Evolutionary conservation across 37 sponge, comb jelly and placozoan genomes (phyloP).

Genomic region (Haliclona indistincta): DNA sequence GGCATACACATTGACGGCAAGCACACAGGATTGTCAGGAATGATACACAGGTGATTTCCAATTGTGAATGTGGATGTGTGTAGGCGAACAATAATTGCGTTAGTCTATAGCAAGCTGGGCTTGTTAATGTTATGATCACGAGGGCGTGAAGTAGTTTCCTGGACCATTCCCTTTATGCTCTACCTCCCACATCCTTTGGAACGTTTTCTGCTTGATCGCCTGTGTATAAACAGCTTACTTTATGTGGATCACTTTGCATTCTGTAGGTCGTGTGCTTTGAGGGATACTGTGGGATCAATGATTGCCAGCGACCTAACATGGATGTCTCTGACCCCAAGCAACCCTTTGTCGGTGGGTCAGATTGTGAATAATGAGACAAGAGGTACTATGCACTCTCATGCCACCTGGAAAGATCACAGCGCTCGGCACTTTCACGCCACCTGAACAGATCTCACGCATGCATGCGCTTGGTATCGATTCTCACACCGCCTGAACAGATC

Average conservation of each 20-base stretch:
- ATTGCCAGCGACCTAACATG: constrained; percentile 72
- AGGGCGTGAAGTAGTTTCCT: background rate
- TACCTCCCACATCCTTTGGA: background rate
- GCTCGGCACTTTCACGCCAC: too few relatives aligned
- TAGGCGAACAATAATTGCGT: too few relatives aligned
- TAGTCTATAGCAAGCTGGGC: background rate
- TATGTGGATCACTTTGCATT: background rate
- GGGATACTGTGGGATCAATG: constrained; percentile 47
- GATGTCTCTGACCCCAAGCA: constrained; percentile 48
- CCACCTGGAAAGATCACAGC: too few relatives aligned
- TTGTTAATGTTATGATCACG: background rate
- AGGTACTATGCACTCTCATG: constrained; percentile 38
- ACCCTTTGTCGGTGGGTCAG: constrained; percentile 81
- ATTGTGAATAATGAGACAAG: constrained; percentile 72
- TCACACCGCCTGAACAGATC: too few relatives aligned
- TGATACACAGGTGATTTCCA: constrained; percentile 62
- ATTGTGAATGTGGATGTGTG: constrained; percentile 29
- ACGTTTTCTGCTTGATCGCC: background rate
- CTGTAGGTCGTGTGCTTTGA: constrained; percentile 74
- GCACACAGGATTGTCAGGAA: constrained; percentile 53
- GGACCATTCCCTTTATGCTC: background rate
- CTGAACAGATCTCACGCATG: too few relatives aligned
- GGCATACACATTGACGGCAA: constrained; percentile 79
- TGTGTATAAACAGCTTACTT: background rate
- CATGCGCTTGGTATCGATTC: too few relatives aligned